Evolutionary conservation across 1,140 invertebrate species (phyloP).

Genomic region (Belonocnema kinseyi): DNA sequence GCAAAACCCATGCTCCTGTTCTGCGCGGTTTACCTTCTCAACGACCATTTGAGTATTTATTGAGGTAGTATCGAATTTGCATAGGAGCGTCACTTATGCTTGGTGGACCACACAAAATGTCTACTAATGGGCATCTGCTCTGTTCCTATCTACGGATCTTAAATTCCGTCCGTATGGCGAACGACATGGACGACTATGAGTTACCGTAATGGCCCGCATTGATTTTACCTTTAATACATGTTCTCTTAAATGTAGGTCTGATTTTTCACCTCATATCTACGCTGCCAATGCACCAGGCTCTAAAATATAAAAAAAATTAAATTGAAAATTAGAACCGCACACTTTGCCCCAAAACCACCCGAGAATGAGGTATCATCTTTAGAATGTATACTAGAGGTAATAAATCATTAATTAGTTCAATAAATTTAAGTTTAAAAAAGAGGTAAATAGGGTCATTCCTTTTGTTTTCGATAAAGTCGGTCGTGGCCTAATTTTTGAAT

Average conservation of each 20-base stretch:
- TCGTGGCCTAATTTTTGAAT: too few species aligned
- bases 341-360: too few species aligned
- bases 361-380: too few species aligned
- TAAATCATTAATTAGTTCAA: too few species aligned
- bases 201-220: conserved; percentile 29
- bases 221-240: conserved; percentile 23
- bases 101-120: conserved; percentile 74
- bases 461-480: too few species aligned
- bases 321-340: too few species aligned
- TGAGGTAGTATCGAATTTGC: conserved; percentile 71
- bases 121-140: conserved; percentile 69
- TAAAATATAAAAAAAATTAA: too few species aligned
- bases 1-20: conserved; percentile 62
- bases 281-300: too few species aligned
- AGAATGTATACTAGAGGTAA: too few species aligned
- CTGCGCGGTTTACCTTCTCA: conserved; percentile 44
- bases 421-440: too few species aligned
- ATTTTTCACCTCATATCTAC: not conserved
- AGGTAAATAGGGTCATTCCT: too few species aligned
- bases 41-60: conserved; percentile 71
- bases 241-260: conserved; percentile 1
- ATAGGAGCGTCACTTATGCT: conserved; percentile 67
- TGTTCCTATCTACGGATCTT: conserved; percentile 56
- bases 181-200: conserved; percentile 30
- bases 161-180: conserved; percentile 49